Evolutionary conservation across 1,140 invertebrate species (phyloP).

Genomic region (Drosophila kohkoa): DNA sequence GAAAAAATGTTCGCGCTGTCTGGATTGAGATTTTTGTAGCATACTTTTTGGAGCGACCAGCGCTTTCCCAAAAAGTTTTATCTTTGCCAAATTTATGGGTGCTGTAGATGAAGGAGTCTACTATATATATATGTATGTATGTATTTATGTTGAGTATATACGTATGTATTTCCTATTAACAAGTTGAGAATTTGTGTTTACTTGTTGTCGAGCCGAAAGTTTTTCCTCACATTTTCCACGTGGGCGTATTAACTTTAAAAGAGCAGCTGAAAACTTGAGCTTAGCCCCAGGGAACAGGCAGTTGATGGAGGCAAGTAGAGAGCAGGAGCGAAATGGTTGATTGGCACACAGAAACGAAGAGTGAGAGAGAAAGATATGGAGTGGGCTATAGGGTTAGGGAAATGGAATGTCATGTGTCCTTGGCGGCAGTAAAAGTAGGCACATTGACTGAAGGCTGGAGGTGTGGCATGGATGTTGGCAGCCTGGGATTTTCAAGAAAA

Average conservation of each 20-base stretch:
- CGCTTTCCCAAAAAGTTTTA: conserved; percentile 27
- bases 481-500: conserved; percentile 73
- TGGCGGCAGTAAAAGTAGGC: conserved; percentile 52
- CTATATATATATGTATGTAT: background rate
- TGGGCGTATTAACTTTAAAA: conserved; percentile 54
- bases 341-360: background rate
- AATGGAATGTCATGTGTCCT: conserved; percentile 61
- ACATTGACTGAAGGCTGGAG: background rate
- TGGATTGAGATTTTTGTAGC: conserved; percentile 58
- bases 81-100: conserved; percentile 37
- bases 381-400: conserved; percentile 24
- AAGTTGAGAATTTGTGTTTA: conserved; percentile 51
- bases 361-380: background rate
- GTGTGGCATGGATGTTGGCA: conserved; percentile 4
- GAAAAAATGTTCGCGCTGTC: conserved; percentile 54
- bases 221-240: conserved; percentile 36
- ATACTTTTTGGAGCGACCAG: conserved; percentile 64
- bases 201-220: conserved; percentile 49
- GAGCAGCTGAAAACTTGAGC: conserved; percentile 51
- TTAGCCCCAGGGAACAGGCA: conserved; percentile 29
- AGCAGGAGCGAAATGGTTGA: background rate
- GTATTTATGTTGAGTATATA: conserved; percentile 8
- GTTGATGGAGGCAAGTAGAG: conserved; percentile 7
- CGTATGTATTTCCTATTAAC: conserved; percentile 43
- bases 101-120: background rate